Evolutionary conservation across 1,140 invertebrate genomes (phyloP).

Genomic region (Ostrea denselamellosa): DNA sequence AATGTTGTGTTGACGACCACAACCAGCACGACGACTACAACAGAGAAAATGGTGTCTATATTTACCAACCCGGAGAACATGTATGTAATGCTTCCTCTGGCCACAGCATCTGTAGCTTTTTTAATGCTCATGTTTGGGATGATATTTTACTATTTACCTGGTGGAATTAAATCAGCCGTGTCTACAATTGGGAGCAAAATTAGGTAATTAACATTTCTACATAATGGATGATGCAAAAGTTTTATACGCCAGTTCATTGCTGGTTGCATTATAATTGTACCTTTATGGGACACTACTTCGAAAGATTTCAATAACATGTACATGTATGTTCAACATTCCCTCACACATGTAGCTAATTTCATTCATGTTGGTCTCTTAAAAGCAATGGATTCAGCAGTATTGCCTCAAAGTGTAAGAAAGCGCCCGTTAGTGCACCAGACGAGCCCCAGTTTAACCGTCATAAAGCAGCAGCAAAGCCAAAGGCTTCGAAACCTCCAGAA

Average conservation of each 20-base stretch:
- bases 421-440: not conserved
- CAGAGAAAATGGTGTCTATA: not conserved
- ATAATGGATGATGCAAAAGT: not conserved
- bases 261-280: not conserved
- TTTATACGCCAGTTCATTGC: not conserved
- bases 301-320: not conserved
- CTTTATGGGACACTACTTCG: not conserved
- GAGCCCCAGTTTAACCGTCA: not conserved
- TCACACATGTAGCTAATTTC: not conserved
- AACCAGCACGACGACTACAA: not conserved
- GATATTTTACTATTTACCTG: conserved; percentile 9
- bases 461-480: not conserved
- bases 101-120: not conserved
- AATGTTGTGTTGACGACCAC: conserved; percentile 32
- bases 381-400: conserved; percentile 4
- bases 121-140: conserved; percentile 16
- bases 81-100: not conserved
- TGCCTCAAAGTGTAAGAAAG: conserved; percentile 8
- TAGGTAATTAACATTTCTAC: not conserved
- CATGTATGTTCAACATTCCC: not conserved
- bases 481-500: not conserved
- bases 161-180: not conserved
- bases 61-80: conserved; percentile 44
- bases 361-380: not conserved
- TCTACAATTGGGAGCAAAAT: not conserved